A percentile compares a stretch with the other conserved stretches of the same genome.
These are phyloP conservation scores for Microctonus hyperodae DNA, from an alignment of 2,888 invertebrate species.

Conservation along the genomic window DNA sequence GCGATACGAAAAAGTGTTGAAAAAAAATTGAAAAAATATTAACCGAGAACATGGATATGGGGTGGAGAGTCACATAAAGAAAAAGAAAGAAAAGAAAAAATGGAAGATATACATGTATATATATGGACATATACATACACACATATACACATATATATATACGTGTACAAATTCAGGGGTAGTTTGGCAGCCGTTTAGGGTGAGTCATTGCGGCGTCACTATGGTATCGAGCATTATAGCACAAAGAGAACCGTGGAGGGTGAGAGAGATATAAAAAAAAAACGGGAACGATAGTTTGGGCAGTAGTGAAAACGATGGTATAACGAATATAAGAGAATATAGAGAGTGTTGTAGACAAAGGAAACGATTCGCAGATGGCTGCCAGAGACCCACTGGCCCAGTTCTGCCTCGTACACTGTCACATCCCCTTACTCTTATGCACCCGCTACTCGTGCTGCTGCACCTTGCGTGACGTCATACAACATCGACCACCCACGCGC, in stretches of 20 bases:
- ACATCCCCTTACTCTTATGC: slow-evolving; percentile 32
- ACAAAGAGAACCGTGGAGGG: not conserved
- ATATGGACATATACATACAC: too few relatives aligned
- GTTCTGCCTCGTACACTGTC: slow-evolving; percentile 50
- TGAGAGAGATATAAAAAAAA: not conserved
- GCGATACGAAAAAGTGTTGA: not conserved
- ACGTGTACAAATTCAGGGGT: not conserved
- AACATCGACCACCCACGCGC: slow-evolving; percentile 47
- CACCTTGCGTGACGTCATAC: slow-evolving; percentile 54
- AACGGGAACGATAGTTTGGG: not conserved
- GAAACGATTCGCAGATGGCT: slow-evolving; percentile 56
- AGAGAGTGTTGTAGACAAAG: slow-evolving; percentile 37
- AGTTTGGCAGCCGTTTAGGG: slow-evolving; percentile 28
- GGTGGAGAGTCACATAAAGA: not conserved
- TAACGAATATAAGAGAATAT: slow-evolving; percentile 6
- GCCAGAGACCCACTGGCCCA: slow-evolving; percentile 61
- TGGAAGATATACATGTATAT: slow-evolving; percentile 17
- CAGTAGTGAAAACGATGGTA: not conserved
- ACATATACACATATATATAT: not conserved
- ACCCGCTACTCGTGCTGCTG: slow-evolving; percentile 48
- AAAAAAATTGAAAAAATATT: slow-evolving; percentile 3
- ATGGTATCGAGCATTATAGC: slow-evolving; percentile 13
- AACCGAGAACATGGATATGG: not conserved
- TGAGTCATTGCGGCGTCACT: slow-evolving; percentile 27
- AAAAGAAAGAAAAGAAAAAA: slow-evolving; percentile 2